phyloP scores from a whole-genome alignment of 2,888 invertebrate genomes.

The Lochmaea crataegi region DNA sequence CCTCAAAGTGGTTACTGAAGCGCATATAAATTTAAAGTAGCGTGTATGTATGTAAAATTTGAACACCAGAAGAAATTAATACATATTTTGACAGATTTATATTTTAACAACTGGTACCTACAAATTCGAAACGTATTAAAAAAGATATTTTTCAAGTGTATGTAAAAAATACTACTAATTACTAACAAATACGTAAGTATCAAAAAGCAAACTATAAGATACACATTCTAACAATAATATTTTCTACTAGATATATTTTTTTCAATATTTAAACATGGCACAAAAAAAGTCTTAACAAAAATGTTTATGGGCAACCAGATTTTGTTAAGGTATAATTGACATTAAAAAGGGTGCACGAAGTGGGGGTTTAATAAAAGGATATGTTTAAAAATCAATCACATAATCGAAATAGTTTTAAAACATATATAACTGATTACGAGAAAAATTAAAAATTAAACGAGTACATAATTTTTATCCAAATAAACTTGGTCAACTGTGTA shows the following conservation, averaged over 20 bases:
- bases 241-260: conserved; percentile 39
- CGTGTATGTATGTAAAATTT: neutral
- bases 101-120: neutral
- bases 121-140: too few species aligned
- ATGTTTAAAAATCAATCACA: neutral
- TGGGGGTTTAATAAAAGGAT: neutral
- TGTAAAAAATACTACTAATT: conserved; percentile 24
- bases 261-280: conserved; percentile 45
- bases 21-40: neutral
- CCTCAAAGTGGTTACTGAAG: neutral
- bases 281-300: conserved; percentile 43
- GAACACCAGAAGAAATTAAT: neutral
- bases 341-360: neutral
- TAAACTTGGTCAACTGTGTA: conserved; percentile 7
- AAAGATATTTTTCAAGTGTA: conserved; percentile 26
- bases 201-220: conserved; percentile 43
- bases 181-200: conserved; percentile 41
- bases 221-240: conserved; percentile 43
- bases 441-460: neutral
- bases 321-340: conserved; percentile 11
- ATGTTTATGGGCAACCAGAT: neutral
- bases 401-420: neutral
- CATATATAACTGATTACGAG: neutral
- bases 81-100: neutral
- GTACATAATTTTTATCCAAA: too few species aligned